Conservation (phyloP, 2,113 vertebrate genomes). For the Poicephalus meyeri region DNA sequence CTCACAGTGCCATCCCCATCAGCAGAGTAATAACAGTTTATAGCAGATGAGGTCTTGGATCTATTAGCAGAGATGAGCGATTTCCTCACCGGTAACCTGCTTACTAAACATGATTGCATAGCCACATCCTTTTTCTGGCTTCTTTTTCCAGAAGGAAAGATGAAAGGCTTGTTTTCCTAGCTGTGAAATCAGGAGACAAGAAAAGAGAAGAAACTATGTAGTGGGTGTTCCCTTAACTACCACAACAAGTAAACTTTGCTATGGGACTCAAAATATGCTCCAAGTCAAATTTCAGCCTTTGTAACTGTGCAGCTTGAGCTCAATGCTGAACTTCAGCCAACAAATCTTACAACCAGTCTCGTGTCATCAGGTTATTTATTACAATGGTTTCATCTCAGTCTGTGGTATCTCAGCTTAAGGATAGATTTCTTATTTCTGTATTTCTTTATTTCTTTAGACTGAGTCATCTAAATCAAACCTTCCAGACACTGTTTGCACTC, state of each 20-base stretch:
- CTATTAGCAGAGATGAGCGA: neutral
- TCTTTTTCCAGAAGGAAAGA: neutral
- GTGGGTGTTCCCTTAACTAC: neutral
- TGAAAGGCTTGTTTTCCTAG: neutral
- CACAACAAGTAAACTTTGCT: neutral
- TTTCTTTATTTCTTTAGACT: neutral
- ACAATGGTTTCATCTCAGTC: neutral
- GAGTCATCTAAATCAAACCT: neutral
- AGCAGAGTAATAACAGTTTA: neutral
- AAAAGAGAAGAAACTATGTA: neutral
- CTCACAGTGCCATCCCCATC: neutral
- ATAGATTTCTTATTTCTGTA: neutral
- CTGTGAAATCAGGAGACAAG: neutral
- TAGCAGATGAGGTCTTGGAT: neutral
- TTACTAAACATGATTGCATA: neutral
- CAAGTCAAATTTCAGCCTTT: neutral
- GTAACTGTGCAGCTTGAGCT: neutral
- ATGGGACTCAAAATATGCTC: neutral
- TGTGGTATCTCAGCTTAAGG: neutral
- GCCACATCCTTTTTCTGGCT: neutral
- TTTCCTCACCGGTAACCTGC: neutral
- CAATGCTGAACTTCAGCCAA: neutral
- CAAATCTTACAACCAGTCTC: neutral
- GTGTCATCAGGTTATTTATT: neutral
- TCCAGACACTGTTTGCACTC: neutral